Percentiles rank a stretch among this genome's conserved stretches.
Conservation (phyloP, 2,888 invertebrate genomes). For the Trichopoda pennipes region DNA sequence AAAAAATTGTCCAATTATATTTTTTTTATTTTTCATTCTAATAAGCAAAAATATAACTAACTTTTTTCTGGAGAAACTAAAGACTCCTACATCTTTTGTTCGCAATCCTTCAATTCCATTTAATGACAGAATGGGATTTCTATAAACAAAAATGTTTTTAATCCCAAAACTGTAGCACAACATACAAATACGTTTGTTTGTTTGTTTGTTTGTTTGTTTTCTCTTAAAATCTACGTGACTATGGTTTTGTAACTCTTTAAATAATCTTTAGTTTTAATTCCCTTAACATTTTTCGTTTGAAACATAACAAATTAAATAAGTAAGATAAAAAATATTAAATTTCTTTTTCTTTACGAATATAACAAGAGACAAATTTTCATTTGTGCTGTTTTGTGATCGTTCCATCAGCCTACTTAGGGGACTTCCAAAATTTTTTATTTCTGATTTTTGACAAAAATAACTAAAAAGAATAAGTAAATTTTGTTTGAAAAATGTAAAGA, state of each 20-base stretch:
- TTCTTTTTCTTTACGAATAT: neutral
- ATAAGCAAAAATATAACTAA: too few relatives aligned
- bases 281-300: neutral
- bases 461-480: neutral
- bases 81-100: too few relatives aligned
- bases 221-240: neutral
- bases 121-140: too few relatives aligned
- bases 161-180: too few relatives aligned
- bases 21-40: too few relatives aligned
- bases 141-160: too few relatives aligned
- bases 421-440: neutral
- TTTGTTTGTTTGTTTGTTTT: too few relatives aligned
- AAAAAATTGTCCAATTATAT: too few relatives aligned
- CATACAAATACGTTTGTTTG: too few relatives aligned
- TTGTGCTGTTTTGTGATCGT: neutral
- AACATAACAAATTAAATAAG: neutral
- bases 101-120: too few relatives aligned
- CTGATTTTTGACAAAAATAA: constrained; percentile 1
- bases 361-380: neutral
- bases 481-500: neutral
- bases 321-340: neutral
- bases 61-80: too few relatives aligned
- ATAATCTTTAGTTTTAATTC: neutral
- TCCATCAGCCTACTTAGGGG: neutral
- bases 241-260: neutral